These are phyloP conservation scores for Globia sparganii DNA, from an alignment of 2,888 invertebrate genomes.

Conservation along the genomic window DNA sequence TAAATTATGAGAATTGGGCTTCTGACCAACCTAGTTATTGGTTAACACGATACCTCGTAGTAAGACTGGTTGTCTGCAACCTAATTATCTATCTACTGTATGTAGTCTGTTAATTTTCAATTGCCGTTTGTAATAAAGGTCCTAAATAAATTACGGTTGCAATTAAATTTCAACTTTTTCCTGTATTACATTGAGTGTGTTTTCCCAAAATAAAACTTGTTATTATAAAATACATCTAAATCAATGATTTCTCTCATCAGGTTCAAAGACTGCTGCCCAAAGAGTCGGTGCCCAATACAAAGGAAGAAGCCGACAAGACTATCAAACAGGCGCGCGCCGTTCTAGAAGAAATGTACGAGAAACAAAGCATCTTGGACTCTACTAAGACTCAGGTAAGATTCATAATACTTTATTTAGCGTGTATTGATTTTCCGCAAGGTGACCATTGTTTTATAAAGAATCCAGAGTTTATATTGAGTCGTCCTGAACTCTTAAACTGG, in stretches of 20 bases:
- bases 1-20: no score
- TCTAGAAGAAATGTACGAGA: slow-evolving; percentile 97
- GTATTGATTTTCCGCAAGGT: neutral
- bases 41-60: no score
- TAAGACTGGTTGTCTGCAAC: neutral
- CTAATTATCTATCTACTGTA: neutral
- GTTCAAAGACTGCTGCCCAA: slow-evolving; percentile 96
- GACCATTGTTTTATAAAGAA: neutral
- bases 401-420: neutral
- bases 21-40: neutral
- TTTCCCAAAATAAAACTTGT: neutral
- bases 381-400: slow-evolving; percentile 93
- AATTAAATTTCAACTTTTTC: neutral
- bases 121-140: neutral
- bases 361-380: slow-evolving; percentile 96
- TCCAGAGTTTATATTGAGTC: neutral
- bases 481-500: neutral
- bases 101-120: neutral
- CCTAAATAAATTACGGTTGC: neutral
- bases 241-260: slow-evolving; percentile 69
- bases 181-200: neutral
- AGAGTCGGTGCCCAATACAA: slow-evolving; percentile 94
- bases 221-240: neutral
- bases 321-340: slow-evolving; percentile 95
- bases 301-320: slow-evolving; percentile 97